Evolutionary conservation across 2,888 invertebrate genomes (phyloP).

Genomic region (Stictocephala bisonia): DNA sequence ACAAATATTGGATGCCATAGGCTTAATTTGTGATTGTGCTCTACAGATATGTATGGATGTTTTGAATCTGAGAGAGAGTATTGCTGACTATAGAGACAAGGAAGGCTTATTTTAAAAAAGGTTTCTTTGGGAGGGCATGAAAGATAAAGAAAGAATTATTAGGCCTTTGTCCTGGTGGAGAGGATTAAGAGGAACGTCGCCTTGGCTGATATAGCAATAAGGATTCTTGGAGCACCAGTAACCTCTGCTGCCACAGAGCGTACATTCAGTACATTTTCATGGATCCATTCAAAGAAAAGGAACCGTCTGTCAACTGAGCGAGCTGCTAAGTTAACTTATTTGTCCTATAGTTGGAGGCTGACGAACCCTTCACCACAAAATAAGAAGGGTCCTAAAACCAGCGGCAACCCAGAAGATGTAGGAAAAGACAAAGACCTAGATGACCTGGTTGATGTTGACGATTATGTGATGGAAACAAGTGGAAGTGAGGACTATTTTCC

Average conservation of each 20-base stretch:
- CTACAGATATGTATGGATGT: background rate
- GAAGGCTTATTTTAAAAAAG: slow-evolving; percentile 46
- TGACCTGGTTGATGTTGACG: too few species aligned
- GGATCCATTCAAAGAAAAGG: slow-evolving; percentile 58
- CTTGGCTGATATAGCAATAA: slow-evolving; percentile 16
- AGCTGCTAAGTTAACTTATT: slow-evolving; percentile 51
- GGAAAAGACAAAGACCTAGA: too few species aligned
- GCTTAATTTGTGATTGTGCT: slow-evolving; percentile 46
- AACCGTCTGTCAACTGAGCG: slow-evolving; percentile 56
- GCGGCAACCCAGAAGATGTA: too few species aligned
- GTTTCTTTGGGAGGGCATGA: slow-evolving; percentile 45
- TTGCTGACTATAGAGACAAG: slow-evolving; percentile 42
- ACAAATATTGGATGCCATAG: slow-evolving; percentile 46
- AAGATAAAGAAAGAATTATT: background rate
- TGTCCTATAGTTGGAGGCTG: slow-evolving; percentile 25
- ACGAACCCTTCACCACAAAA: background rate
- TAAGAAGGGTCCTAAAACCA: too few species aligned
- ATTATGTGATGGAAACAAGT: too few species aligned
- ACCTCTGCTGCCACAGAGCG: slow-evolving; percentile 56
- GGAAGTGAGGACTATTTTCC: too few species aligned
- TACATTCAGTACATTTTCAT: slow-evolving; percentile 57
- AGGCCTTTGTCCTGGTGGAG: slow-evolving; percentile 8
- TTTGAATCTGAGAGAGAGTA: slow-evolving; percentile 22
- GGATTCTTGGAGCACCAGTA: slow-evolving; percentile 17
- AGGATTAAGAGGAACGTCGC: slow-evolving; percentile 8